Evolutionary conservation across 2,797 vertebrate species (phyloP).

Genomic region (Bovichtus variegatus): DNA sequence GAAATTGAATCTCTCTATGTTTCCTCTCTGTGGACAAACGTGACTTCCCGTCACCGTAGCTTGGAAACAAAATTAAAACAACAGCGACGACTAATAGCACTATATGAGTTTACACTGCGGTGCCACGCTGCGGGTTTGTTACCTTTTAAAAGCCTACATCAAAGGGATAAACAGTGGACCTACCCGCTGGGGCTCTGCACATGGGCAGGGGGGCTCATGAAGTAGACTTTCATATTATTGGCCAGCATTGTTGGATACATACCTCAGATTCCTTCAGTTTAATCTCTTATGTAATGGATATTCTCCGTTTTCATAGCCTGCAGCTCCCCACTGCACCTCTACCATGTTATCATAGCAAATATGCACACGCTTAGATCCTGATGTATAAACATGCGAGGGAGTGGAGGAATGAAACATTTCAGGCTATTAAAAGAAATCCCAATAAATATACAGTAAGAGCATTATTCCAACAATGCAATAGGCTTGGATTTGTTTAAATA

Average conservation of each 20-base stretch:
- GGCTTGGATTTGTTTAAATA: slow-evolving; percentile 3
- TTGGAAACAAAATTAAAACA: slow-evolving; percentile 58
- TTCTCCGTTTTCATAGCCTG: slow-evolving; percentile 68
- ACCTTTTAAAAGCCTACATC: slow-evolving; percentile 66
- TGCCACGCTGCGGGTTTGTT: slow-evolving; percentile 55
- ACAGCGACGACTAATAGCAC: slow-evolving; percentile 40
- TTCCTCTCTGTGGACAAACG: slow-evolving; percentile 8
- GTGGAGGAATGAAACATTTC: slow-evolving; percentile 42
- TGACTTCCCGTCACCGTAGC: slow-evolving; percentile 40
- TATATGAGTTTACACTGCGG: slow-evolving; percentile 34
- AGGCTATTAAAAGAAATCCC: slow-evolving; percentile 47
- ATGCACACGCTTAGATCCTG: slow-evolving; percentile 46
- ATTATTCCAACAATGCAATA: background rate
- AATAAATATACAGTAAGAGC: slow-evolving; percentile 9
- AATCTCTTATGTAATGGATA: slow-evolving; percentile 86
- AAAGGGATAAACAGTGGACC: slow-evolving; percentile 64
- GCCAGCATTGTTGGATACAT: slow-evolving; percentile 74
- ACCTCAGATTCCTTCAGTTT: slow-evolving; percentile 81
- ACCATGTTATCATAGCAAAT: slow-evolving; percentile 67
- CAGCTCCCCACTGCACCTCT: slow-evolving; percentile 55
- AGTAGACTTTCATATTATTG: slow-evolving; percentile 73
- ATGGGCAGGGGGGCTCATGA: slow-evolving; percentile 43
- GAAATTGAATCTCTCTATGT: background rate
- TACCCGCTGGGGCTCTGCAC: slow-evolving; percentile 53
- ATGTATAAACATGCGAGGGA: slow-evolving; percentile 47